A percentile compares a stretch with the other conserved stretches of the same genome.
phyloP scores from a whole-genome alignment of 1,140 invertebrate genomes.

The Araneus ventricosus region DNA sequence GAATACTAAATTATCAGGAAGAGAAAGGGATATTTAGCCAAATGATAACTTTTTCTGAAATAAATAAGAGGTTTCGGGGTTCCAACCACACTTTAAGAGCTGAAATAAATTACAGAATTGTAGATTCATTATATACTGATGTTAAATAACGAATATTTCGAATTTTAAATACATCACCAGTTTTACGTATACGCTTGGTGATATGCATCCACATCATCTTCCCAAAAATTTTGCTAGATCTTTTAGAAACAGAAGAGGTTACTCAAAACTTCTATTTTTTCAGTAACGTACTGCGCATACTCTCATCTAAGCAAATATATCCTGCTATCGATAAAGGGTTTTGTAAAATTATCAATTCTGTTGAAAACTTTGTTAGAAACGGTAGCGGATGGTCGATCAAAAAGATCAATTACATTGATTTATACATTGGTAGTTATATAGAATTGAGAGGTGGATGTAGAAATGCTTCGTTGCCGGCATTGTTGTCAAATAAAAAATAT shows the following conservation, averaged over 20 bases:
- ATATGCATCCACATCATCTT: not conserved
- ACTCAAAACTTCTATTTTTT: constrained; percentile 43
- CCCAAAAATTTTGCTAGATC: not conserved
- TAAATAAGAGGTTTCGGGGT: not conserved
- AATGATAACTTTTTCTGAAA: constrained; percentile 9
- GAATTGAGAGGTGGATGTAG: not conserved
- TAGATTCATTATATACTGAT: not conserved
- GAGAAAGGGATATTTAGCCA: not conserved
- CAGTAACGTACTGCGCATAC: not conserved
- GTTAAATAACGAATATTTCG: not conserved
- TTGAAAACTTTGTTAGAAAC: constrained; percentile 49
- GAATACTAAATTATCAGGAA: no score
- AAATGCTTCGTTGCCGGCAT: not conserved
- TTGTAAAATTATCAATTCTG: constrained; percentile 23
- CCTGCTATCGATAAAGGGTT: not conserved
- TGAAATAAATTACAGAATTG: no score
- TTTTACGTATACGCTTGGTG: constrained; percentile 11
- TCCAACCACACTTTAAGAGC: not conserved
- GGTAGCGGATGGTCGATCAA: constrained; percentile 50
- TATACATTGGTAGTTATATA: constrained; percentile 52
- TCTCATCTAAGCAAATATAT: constrained; percentile 11
- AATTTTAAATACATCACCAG: not conserved
- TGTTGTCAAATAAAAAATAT: constrained; percentile 31
- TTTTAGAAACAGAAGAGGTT: not conserved
- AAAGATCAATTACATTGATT: constrained; percentile 15